Evolutionary conservation across 1,140 invertebrate genomes (phyloP).

Genomic region (Calephelis nemesis): DNA sequence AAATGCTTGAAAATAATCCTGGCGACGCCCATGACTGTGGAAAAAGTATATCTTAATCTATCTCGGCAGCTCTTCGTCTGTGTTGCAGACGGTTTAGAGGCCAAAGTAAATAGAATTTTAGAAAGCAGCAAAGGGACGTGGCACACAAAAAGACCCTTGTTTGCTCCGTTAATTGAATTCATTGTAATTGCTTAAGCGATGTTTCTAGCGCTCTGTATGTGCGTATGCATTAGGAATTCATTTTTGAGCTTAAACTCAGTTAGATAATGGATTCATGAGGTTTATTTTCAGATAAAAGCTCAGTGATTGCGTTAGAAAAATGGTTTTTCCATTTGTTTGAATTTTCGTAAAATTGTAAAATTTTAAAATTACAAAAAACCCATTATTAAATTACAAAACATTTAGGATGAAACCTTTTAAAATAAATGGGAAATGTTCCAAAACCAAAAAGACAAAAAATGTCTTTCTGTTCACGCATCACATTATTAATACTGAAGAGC

Average conservation of each 20-base stretch:
- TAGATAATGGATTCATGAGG: neutral
- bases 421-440: too few relatives aligned
- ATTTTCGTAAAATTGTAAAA: neutral
- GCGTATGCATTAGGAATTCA: slow-evolving; percentile 26
- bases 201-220: slow-evolving; percentile 44
- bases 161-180: slow-evolving; percentile 69
- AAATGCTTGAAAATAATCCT: too few relatives aligned
- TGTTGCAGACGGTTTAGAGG: neutral
- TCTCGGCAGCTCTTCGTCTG: neutral
- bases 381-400: too few relatives aligned
- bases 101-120: slow-evolving; percentile 44
- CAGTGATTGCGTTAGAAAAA: neutral
- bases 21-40: too few relatives aligned
- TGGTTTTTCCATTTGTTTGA: neutral
- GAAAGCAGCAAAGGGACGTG: slow-evolving; percentile 37
- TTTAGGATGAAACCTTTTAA: too few relatives aligned
- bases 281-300: neutral
- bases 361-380: too few relatives aligned
- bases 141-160: slow-evolving; percentile 57
- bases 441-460: too few relatives aligned
- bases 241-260: neutral
- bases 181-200: slow-evolving; percentile 63
- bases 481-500: too few relatives aligned
- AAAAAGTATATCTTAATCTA: slow-evolving; percentile 1
- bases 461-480: too few relatives aligned